phyloP scores from a whole-genome alignment of 2,888 invertebrate species.

The Acrocera orbiculus region DNA sequence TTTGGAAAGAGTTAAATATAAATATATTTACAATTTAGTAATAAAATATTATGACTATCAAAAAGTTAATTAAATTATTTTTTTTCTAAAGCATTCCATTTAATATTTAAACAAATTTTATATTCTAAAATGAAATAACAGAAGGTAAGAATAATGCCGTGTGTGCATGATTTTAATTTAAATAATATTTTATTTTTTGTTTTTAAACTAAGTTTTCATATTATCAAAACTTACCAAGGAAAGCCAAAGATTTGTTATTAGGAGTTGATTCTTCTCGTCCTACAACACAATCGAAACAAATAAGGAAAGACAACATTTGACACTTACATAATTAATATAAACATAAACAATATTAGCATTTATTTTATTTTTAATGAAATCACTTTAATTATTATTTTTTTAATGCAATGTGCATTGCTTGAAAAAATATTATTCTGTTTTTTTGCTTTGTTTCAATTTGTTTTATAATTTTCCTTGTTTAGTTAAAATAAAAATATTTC shows the following conservation, averaged over 20 bases:
- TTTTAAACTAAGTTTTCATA: no score
- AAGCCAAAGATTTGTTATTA: constrained; percentile 90
- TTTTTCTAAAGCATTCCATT: no score
- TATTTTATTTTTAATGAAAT: no score
- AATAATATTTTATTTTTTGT: constrained; percentile 26
- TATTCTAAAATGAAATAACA: background rate
- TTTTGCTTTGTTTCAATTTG: constrained; percentile 16
- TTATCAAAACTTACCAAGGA: constrained; percentile 64
- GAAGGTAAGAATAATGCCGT: constrained; percentile 15
- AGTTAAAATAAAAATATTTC: no score
- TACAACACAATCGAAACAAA: constrained; percentile 36
- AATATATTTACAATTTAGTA: no score
- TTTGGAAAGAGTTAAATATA: no score
- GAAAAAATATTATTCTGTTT: constrained; percentile 12
- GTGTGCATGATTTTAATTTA: constrained; percentile 17
- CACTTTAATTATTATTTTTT: background rate
- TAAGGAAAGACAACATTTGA: constrained; percentile 11
- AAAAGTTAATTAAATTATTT: no score
- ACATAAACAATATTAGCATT: constrained; percentile 4
- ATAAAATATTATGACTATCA: no score
- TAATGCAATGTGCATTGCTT: background rate
- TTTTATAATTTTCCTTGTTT: constrained; percentile 9
- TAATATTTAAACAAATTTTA: no score
- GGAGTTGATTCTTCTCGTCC: constrained; percentile 92
- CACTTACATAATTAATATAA: no score